Conservation (phyloP, 2,113 vertebrate genomes). For the Sinocyclocheilus anshuiensis region DNA sequence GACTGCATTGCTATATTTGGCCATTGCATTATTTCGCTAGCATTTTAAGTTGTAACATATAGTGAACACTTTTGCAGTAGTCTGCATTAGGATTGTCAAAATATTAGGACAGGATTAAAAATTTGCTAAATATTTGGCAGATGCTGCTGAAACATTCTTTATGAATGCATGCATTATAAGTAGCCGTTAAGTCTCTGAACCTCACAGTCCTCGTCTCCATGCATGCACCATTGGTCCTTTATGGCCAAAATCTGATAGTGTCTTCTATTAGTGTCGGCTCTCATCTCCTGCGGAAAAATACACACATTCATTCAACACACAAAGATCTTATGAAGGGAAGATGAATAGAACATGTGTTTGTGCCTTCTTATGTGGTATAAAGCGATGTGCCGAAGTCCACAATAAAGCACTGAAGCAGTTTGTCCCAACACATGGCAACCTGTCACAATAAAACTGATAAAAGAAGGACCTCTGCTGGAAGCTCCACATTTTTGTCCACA, state of each 20-base stretch:
- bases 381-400: not conserved
- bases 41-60: not conserved
- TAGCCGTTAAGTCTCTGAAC: not conserved
- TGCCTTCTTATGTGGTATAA: not conserved
- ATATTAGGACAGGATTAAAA: not conserved
- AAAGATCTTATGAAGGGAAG: slow-evolving; percentile 35
- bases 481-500: slow-evolving; percentile 18
- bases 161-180: not conserved
- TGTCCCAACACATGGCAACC: slow-evolving; percentile 31
- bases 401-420: not conserved
- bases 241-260: slow-evolving; percentile 3
- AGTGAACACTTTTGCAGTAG: not conserved
- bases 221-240: not conserved
- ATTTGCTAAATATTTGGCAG: not conserved
- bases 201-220: not conserved
- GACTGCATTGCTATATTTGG: not conserved
- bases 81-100: not conserved
- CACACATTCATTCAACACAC: not conserved
- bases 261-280: slow-evolving; percentile 1
- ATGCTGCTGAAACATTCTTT: not conserved
- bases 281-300: not conserved
- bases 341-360: slow-evolving; percentile 17
- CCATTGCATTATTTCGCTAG: not conserved
- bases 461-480: slow-evolving; percentile 70
- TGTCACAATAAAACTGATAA: slow-evolving; percentile 60